These are phyloP conservation scores for Polymixis lichenea DNA, from an alignment of 2,888 invertebrate genomes.

Conservation along the genomic window DNA sequence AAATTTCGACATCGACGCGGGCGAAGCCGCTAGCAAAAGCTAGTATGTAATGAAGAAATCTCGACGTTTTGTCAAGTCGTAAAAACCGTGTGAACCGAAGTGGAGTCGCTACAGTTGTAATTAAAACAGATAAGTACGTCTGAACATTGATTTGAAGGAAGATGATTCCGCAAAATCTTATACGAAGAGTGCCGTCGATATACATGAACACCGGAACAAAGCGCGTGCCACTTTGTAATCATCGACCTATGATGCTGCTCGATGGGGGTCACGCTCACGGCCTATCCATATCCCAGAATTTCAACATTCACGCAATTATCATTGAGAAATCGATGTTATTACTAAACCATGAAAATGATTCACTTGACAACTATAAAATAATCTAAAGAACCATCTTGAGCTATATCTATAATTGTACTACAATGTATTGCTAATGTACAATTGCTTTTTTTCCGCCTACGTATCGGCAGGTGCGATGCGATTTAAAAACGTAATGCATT, in stretches of 20 bases:
- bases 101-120: not conserved
- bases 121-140: not conserved
- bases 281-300: constrained; percentile 2
- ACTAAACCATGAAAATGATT: not conserved
- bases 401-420: not conserved
- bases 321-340: not conserved
- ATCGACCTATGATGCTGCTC: constrained; percentile 12
- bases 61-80: not conserved
- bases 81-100: not conserved
- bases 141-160: not conserved
- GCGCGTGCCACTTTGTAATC: constrained; percentile 15
- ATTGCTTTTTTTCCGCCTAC: constrained; percentile 24
- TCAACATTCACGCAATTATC: not conserved
- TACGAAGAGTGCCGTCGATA: not conserved
- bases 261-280: constrained; percentile 39
- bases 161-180: constrained; percentile 1
- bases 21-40: no score
- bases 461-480: constrained; percentile 37
- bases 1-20: no score
- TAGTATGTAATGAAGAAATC: not conserved
- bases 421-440: constrained; percentile 6
- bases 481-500: constrained; percentile 46
- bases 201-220: constrained; percentile 23
- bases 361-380: constrained; percentile 1
- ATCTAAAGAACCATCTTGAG: not conserved